Evolutionary conservation across 2,888 invertebrate genomes (phyloP), one percentile per base, ranked within the genome.

Genomic region (Meteorus cinctellus): DNA sequence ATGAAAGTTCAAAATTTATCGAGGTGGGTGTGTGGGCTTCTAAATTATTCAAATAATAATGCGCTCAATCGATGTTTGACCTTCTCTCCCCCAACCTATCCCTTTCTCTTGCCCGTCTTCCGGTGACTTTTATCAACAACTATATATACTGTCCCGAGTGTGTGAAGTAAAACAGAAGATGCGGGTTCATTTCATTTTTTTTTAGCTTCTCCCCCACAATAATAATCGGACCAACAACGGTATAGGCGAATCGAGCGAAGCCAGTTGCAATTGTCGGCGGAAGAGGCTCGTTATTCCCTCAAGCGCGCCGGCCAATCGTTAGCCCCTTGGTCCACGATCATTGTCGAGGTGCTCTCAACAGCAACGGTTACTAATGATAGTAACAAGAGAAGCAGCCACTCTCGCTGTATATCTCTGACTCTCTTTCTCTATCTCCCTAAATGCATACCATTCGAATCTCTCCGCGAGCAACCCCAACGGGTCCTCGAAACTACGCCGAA

Each of bases 211-310:
- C 48, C 29, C 27, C n/a, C 65, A 65, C 31, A 69, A 14, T 19
- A n/a, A 41, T 73, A 68, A 78, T 68, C 72, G 70, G 31, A 55
- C 41, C 31, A 69, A 68, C 34, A 76, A 34, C 74, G 63, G 62
- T 55, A 74, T 72, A 19, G 69, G 74, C 63, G 48, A 74, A 74
- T 76, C 63, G 76, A 75, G 75, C 70, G 68, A 73, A 77, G 77
- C 72, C 55, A 75, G 65, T 73, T 83, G 82, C 87, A 87, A 87
- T 89, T 87, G 86, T 83, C 85, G 83, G 83, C 89, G 88, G 89
- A 89, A 88, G 87, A 84, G 85, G 81, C 87, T 88, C 84, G 87
- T 89, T 89, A 87, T 84, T 80, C 84, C 82, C 86, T 85, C 84
- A 83, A 80, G 78, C 75, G 81, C 80, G 80, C 75, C 78, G 79